Percentiles rank a stretch among this genome's conserved stretches.
Evolutionary conservation across 2,888 invertebrate genomes (phyloP).

Genomic region (Phorcus lineatus): DNA sequence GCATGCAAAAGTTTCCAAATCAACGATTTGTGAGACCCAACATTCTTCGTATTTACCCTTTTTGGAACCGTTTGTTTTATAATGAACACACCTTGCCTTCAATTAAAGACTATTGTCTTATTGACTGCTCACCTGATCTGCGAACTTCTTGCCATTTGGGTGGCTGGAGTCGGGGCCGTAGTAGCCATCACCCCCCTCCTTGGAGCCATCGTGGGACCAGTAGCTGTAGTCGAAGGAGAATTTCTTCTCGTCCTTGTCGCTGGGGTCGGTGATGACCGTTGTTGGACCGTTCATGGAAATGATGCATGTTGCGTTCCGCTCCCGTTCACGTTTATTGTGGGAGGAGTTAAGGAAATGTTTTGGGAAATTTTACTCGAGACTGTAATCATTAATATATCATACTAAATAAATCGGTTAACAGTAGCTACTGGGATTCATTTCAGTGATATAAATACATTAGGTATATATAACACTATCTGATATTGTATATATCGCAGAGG

Average conservation of each 20-base stretch:
- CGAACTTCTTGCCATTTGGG: constrained; percentile 76
- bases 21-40: no score
- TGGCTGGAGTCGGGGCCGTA: constrained; percentile 74
- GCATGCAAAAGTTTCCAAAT: no score
- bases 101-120: no score
- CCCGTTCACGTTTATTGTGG: constrained; percentile 78
- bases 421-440: no score
- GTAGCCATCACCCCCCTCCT: constrained; percentile 76
- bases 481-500: no score
- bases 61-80: no score
- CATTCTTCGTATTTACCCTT: no score
- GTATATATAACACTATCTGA: no score
- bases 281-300: constrained; percentile 77
- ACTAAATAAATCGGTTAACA: no score
- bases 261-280: constrained; percentile 77
- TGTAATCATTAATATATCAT: background rate
- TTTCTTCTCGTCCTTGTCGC: constrained; percentile 72
- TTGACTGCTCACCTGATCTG: constrained; percentile 76
- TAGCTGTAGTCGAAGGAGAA: constrained; percentile 79
- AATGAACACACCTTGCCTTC: no score
- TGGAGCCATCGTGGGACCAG: constrained; percentile 79
- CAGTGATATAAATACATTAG: no score
- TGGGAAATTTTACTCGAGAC: background rate
- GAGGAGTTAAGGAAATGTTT: constrained; percentile 32
- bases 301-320: constrained; percentile 76